Conservation (phyloP, 2,888 invertebrate genomes). For the Philonicus albiceps region DNA sequence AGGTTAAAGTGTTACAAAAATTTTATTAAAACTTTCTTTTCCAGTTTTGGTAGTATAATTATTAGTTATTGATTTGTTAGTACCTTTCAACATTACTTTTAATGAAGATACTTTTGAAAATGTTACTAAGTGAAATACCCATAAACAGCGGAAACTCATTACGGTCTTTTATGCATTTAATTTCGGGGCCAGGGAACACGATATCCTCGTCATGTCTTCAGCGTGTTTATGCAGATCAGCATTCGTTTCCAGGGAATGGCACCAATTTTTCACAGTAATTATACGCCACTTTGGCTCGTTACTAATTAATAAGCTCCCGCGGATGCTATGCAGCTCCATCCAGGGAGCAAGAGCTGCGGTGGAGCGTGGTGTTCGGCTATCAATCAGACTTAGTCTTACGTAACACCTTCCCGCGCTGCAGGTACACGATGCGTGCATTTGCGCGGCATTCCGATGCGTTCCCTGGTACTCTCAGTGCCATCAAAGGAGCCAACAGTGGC, state of each 20-base stretch:
- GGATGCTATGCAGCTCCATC: neutral
- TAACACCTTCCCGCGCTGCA: neutral
- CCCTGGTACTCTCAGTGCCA: conserved; percentile 38
- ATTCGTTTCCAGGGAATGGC: neutral
- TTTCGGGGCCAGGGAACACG: neutral
- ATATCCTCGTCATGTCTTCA: neutral
- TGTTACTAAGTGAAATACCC: neutral
- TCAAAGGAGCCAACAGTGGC: conserved; percentile 43
- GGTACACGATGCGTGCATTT: neutral
- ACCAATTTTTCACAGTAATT: conserved; percentile 15
- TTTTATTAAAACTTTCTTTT: too few species aligned
- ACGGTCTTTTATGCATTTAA: neutral
- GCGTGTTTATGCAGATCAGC: conserved; percentile 9
- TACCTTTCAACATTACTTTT: neutral
- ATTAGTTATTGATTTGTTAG: neutral
- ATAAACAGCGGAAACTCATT: neutral
- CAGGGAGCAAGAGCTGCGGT: neutral
- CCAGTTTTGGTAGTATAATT: too few species aligned
- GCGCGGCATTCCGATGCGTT: conserved; percentile 40
- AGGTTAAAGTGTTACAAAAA: too few species aligned
- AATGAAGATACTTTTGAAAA: neutral
- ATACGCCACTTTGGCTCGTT: neutral
- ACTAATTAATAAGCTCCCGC: neutral
- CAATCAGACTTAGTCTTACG: neutral
- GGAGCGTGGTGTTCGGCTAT: neutral